phyloP scores from a whole-genome alignment of 2,113 vertebrate genomes.

The Myanophis thanlyinensis region DNA sequence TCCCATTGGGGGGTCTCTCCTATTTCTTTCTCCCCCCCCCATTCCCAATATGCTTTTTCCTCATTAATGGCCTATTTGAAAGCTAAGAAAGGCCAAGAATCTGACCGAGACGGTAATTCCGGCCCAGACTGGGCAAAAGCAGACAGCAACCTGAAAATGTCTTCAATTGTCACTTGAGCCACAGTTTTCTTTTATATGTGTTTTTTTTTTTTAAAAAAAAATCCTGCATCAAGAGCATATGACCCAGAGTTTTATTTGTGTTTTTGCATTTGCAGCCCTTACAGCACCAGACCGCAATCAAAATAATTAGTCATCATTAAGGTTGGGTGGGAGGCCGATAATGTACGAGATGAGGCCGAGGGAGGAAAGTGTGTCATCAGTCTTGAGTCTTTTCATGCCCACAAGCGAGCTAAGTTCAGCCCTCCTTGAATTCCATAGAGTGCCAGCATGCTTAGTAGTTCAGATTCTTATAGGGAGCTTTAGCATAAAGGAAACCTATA shows the following conservation, averaged over 20 bases:
- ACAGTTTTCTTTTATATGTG: not conserved
- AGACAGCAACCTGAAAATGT: constrained; percentile 4
- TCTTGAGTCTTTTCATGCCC: not conserved
- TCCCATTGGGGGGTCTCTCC: not conserved
- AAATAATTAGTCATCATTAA: not conserved
- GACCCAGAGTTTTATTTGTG: not conserved
- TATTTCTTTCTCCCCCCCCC: not conserved
- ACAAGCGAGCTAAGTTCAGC: not conserved
- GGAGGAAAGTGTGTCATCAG: not conserved
- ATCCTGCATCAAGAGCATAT: not conserved
- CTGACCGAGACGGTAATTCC: not conserved
- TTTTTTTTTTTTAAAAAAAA: not conserved
- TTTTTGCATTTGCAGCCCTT: not conserved
- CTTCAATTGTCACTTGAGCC: not conserved
- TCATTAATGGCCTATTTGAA: constrained; percentile 22
- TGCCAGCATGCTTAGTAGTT: not conserved
- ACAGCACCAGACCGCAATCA: not conserved
- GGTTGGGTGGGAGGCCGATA: not conserved
- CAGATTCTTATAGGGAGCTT: not conserved
- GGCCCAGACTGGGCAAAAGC: not conserved
- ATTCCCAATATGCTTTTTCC: not conserved
- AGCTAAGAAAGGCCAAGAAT: constrained; percentile 29
- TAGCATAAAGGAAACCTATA: not conserved
- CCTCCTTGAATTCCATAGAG: not conserved
- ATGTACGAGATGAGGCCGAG: not conserved